Base-by-base conservation (phyloP, 2,113 vertebrate species). In the Micronycteris hirsuta region DNA sequence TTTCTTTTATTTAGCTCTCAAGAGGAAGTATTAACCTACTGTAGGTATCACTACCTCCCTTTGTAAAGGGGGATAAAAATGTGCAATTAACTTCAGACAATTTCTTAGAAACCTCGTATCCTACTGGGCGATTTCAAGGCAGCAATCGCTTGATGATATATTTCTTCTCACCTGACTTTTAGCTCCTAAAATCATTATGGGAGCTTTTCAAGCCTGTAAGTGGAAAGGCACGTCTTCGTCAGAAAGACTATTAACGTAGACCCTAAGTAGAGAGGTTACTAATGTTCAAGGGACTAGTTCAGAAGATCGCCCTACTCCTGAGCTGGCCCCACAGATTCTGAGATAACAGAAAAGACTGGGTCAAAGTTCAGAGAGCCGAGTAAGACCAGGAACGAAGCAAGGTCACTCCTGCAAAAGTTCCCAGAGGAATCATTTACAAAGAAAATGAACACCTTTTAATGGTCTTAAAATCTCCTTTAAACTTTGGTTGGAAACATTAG, bases 81-180 rank as follows among this genome's bases (percentile, higher is more conserved):
- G 89, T 97, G 83, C 95, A 98, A 98, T 98, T 98, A 98, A 96
- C 84, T 94, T 96, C 94, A 98, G 94, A 93, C 89, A 84, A 96
- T 81, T 73, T 95, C 56, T 97, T 97, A 97, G 82, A 97, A 95
- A 85, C 4, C 84, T 85, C 92, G 70, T 92, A 94, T 97, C 97
- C 92, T 96, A 96, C 93, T 95, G 90, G 73, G 82, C 4, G 47
- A 94, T 96, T 96, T 96, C 96, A 91, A 97, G 86, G 96, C 93
- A 68, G 84, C 65, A 97, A 93, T 95, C 24, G 13, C 94, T 96
- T 28, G 5, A 96, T 98, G 97, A 97, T 97, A 94, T 96, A 96
- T 97, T 91, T 6, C 5, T 89, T 93, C 97, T 96, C 65, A 76
- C 87, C 67, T 3, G 1, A 97, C 43, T 92, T 97, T 83, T 81